phyloP scores from a whole-genome alignment of 1,140 invertebrate species.

The Sesamia nonagrioides region DNA sequence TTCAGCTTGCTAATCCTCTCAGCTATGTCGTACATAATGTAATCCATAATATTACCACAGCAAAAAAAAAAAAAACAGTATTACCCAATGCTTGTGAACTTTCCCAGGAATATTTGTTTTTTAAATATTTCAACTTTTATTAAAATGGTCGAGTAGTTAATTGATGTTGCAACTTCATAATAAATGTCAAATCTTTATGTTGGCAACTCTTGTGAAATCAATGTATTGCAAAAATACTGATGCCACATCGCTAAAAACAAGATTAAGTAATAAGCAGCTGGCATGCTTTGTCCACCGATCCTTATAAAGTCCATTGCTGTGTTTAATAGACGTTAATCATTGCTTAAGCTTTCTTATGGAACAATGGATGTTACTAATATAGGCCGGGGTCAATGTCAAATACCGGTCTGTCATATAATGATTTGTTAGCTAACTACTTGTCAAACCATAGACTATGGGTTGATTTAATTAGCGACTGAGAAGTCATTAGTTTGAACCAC shows the following conservation, averaged over 20 bases:
- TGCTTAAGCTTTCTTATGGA: not conserved
- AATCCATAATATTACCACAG: not conserved
- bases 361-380: constrained; percentile 2
- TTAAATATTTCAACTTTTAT: too few species aligned
- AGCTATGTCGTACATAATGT: too few species aligned
- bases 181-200: not conserved
- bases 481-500: not conserved
- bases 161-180: not conserved
- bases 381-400: not conserved
- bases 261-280: not conserved
- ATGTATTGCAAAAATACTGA: constrained; percentile 15
- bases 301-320: constrained; percentile 22
- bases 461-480: not conserved
- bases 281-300: not conserved
- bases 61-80: not conserved
- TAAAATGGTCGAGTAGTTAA: too few species aligned
- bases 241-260: constrained; percentile 6
- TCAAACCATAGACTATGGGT: not conserved
- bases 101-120: too few species aligned
- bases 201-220: constrained; percentile 11
- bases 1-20: too few species aligned
- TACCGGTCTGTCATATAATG: not conserved
- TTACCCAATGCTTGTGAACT: not conserved
- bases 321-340: not conserved
- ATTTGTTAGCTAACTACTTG: too few species aligned